phyloP scores from a whole-genome alignment of 37 sponge, comb jelly and placozoan genomes.

The Dysidea cf. avara region DNA sequence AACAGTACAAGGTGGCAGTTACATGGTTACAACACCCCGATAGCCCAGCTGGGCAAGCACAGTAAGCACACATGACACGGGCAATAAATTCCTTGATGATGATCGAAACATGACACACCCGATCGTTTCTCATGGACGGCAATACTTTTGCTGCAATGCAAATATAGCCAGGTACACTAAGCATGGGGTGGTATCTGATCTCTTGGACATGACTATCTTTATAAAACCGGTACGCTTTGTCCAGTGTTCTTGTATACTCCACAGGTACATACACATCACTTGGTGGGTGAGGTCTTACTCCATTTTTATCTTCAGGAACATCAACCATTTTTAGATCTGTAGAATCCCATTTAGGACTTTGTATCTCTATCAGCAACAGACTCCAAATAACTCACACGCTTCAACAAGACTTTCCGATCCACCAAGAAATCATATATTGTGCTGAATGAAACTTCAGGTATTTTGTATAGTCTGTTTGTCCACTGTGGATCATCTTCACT shows the following conservation, averaged over 20 bases:
- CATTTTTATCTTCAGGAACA: too few species aligned
- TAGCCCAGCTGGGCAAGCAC: slow-evolving; percentile 41
- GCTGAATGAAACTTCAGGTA: too few species aligned
- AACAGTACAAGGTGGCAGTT: slow-evolving; percentile 20
- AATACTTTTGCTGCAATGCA: slow-evolving; percentile 21
- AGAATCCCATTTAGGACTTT: too few species aligned
- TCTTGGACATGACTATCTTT: slow-evolving; percentile 35
- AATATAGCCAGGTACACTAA: slow-evolving; percentile 9
- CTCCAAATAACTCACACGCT: too few species aligned
- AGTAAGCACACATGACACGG: slow-evolving; percentile 25
- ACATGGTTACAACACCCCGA: slow-evolving; percentile 42
- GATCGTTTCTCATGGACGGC: slow-evolving; percentile 28
- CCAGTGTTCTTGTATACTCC: background rate
- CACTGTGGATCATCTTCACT: too few species aligned
- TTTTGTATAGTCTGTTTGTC: too few species aligned
- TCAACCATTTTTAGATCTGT: too few species aligned
- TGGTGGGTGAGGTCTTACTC: too few species aligned
- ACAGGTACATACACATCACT: too few species aligned
- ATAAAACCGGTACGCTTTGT: slow-evolving; percentile 40
- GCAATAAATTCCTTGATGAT: background rate
- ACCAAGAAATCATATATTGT: too few species aligned
- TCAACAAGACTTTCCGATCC: too few species aligned
- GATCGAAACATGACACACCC: slow-evolving; percentile 16
- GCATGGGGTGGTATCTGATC: slow-evolving; percentile 21
- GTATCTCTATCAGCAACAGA: too few species aligned